These are phyloP conservation scores for Macquaria australasica DNA, from an alignment of 2,113 vertebrate genomes.

Conservation along the genomic window DNA sequence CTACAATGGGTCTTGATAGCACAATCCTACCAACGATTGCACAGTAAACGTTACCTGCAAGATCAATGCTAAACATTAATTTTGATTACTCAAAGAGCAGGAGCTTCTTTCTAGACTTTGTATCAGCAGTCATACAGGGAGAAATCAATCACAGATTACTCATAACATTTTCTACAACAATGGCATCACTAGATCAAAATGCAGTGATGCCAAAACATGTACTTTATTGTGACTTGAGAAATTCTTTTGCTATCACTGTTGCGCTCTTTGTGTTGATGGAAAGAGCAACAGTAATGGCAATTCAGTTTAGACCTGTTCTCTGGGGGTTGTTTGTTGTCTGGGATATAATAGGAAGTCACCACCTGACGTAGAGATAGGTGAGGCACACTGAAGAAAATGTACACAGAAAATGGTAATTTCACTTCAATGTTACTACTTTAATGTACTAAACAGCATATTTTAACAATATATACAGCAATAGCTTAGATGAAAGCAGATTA, in stretches of 20 bases:
- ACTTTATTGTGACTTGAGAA: not conserved
- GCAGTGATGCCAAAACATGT: not conserved
- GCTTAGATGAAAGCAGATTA: not conserved
- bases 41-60: not conserved
- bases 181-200: not conserved
- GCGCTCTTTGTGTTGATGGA: no score
- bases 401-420: not conserved
- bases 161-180: not conserved
- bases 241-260: not conserved
- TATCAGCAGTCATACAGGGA: not conserved
- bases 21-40: not conserved
- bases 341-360: not conserved
- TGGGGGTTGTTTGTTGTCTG: not conserved
- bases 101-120: not conserved
- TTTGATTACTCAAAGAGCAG: not conserved
- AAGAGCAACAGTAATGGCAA: not conserved
- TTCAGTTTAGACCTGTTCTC: not conserved
- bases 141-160: not conserved
- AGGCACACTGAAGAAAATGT: not conserved
- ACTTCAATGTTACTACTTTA: not conserved
- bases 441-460: not conserved
- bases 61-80: not conserved
- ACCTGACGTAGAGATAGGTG: not conserved
- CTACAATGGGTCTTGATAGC: not conserved
- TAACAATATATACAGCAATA: not conserved